Conservation (phyloP, 2,113 vertebrate genomes). For the Trematocara macrostoma region DNA sequence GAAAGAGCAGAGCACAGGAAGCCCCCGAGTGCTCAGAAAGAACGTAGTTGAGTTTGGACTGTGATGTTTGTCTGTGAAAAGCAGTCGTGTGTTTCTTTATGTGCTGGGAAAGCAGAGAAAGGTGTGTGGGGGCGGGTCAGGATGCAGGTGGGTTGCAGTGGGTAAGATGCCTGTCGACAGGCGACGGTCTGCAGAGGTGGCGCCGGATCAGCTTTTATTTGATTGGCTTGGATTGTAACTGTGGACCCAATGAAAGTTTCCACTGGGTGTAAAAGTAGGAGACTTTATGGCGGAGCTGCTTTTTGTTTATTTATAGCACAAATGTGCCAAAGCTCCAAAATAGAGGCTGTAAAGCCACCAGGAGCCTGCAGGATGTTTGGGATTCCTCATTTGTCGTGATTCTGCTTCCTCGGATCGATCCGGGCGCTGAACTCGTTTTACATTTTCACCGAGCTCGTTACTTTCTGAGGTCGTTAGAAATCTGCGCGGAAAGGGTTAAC, state of each 20-base stretch:
- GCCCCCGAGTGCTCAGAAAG: background rate
- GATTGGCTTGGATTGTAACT: background rate
- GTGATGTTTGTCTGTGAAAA: background rate
- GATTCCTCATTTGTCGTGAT: background rate
- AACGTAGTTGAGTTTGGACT: rapidly evolving
- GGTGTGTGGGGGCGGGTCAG: background rate
- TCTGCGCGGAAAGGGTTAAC: background rate
- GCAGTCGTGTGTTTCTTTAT: background rate
- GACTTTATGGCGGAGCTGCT: background rate
- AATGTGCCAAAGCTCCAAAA: background rate
- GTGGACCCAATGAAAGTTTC: background rate
- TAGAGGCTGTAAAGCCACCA: background rate
- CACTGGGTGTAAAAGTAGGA: background rate
- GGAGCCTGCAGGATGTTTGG: background rate
- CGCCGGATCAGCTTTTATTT: background rate
- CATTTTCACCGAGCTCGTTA: background rate
- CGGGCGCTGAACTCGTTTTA: background rate
- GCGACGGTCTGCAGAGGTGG: background rate
- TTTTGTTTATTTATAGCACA: background rate
- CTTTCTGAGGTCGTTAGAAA: background rate
- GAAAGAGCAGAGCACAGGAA: background rate
- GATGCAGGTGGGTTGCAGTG: background rate
- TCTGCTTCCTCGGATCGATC: background rate
- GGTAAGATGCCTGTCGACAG: background rate
- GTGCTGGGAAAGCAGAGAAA: rapidly evolving